A percentile compares a stretch with the other conserved stretches of the same genome.
phyloP scores from a whole-genome alignment of 1,140 invertebrate genomes.

The Trichonephila clavipes region DNA sequence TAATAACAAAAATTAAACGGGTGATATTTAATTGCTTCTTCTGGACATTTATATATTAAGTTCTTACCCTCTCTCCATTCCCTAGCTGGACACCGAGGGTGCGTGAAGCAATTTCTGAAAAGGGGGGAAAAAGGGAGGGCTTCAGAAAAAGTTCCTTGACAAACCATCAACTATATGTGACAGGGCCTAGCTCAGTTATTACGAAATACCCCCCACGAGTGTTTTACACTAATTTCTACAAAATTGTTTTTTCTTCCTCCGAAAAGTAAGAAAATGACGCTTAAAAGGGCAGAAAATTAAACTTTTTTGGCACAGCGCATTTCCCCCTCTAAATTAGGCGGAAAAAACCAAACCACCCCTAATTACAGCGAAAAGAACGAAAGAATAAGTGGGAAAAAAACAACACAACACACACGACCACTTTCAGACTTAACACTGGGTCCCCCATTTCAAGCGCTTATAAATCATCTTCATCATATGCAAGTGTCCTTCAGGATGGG shows the following conservation, averaged over 20 bases:
- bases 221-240: conserved; percentile 63
- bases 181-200: conserved; percentile 36
- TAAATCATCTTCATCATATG: conserved; percentile 75
- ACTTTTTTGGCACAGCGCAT: conserved; percentile 72
- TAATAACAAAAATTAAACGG: too few relatives aligned
- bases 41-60: too few relatives aligned
- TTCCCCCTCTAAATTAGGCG: conserved; percentile 64
- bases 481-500: conserved; percentile 68
- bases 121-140: not conserved
- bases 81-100: not conserved
- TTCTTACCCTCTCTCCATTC: not conserved
- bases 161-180: conserved; percentile 58
- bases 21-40: too few relatives aligned
- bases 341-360: conserved; percentile 74
- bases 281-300: conserved; percentile 70
- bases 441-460: conserved; percentile 60
- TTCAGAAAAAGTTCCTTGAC: not conserved
- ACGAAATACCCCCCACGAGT: conserved; percentile 34
- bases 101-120: not conserved
- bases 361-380: conserved; percentile 67
- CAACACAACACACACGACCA: conserved; percentile 51
- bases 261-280: conserved; percentile 53
- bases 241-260: conserved; percentile 15
- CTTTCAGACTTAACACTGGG: conserved; percentile 45
- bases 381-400: conserved; percentile 8